Conservation (phyloP, 2,797 vertebrate genomes). For the Aulostomus chinensis region DNA sequence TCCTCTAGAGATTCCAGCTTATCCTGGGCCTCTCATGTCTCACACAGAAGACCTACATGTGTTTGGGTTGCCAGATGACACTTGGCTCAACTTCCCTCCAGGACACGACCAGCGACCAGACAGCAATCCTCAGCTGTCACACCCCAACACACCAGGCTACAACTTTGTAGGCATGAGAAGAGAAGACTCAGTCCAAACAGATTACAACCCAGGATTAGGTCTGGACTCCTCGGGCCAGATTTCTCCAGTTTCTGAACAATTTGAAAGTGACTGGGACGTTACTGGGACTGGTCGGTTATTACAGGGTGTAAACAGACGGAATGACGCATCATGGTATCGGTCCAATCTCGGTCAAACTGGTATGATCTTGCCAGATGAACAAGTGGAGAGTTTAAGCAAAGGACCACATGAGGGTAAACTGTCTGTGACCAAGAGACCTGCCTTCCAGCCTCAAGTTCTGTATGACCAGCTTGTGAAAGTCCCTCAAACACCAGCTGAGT, state of each 20-base stretch:
- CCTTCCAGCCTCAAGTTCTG: neutral
- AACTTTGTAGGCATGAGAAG: neutral
- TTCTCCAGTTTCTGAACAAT: neutral
- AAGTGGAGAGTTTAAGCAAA: neutral
- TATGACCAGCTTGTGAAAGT: neutral
- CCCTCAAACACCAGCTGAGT: neutral
- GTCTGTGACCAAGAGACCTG: neutral
- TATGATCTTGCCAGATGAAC: neutral
- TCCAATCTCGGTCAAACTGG: neutral
- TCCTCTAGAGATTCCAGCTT: neutral
- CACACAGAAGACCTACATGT: neutral
- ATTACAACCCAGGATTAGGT: neutral
- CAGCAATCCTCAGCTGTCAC: neutral
- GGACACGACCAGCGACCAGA: neutral
- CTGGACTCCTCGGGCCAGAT: neutral
- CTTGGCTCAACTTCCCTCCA: neutral
- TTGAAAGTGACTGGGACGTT: neutral
- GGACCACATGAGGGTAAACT: neutral
- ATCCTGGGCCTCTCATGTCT: neutral
- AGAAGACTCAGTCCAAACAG: neutral
- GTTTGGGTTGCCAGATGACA: neutral
- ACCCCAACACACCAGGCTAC: neutral
- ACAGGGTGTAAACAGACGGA: neutral
- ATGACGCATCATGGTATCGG: neutral
- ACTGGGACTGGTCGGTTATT: no score